phyloP scores from a whole-genome alignment of 2,113 vertebrate genomes.

The Laticauda colubrina region DNA sequence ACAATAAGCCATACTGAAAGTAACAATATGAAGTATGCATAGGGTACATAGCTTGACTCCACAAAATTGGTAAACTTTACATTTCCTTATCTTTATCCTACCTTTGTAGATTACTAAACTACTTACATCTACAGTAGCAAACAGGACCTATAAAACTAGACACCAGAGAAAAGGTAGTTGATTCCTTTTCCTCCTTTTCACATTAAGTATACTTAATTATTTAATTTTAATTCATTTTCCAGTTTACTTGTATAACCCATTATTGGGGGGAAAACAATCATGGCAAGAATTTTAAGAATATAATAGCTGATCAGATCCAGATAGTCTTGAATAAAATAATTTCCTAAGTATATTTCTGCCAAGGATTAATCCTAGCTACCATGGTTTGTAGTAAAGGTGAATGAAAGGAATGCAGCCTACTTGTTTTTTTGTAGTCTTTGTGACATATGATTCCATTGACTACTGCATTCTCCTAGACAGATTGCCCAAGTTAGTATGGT shows the following conservation, averaged over 20 bases:
- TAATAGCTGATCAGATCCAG: background rate
- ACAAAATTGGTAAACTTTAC: background rate
- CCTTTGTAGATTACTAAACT: background rate
- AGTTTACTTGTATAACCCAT: background rate
- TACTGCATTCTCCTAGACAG: background rate
- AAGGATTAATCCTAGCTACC: background rate
- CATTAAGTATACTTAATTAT: background rate
- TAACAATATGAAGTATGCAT: background rate
- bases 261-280: background rate
- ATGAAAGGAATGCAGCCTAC: background rate
- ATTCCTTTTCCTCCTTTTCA: background rate
- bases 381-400: background rate
- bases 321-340: background rate
- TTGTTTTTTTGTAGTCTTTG: background rate
- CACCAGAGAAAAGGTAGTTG: background rate
- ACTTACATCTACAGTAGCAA: background rate
- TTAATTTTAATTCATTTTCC: background rate
- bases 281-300: background rate
- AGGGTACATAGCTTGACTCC: background rate
- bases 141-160: background rate
- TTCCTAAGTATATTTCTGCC: background rate
- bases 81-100: background rate
- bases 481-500: background rate
- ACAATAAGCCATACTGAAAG: background rate
- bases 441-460: background rate